phyloP scores from a whole-genome alignment of 1,140 invertebrate genomes.

The Papilio polyxenes region DNA sequence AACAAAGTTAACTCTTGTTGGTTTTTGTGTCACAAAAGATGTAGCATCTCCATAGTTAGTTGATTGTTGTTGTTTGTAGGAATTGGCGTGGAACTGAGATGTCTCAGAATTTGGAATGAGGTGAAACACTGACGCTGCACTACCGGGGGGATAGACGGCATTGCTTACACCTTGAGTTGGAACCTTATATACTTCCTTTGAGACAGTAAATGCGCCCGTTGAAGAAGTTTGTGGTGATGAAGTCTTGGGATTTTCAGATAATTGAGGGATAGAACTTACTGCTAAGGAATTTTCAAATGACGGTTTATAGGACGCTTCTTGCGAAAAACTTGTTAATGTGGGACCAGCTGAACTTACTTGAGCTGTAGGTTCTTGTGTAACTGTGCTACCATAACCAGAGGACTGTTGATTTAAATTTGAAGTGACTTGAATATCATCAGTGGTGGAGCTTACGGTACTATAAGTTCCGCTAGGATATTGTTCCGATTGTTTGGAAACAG shows the following conservation, averaged over 20 bases:
- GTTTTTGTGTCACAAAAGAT: conserved; percentile 23
- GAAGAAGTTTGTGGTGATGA: not conserved
- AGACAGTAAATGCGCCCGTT: not conserved
- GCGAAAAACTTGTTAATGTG: not conserved
- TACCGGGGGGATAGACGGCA: not conserved
- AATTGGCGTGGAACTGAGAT: not conserved
- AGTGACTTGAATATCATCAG: not conserved
- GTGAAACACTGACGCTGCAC: not conserved
- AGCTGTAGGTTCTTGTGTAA: not conserved
- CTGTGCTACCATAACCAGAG: not conserved
- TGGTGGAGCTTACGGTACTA: not conserved
- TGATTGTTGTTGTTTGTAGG: not conserved
- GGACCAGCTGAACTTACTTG: not conserved
- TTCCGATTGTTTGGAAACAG: conserved; percentile 6
- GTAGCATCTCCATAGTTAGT: not conserved
- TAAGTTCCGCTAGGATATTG: not conserved
- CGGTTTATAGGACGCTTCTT: not conserved
- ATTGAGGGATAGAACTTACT: not conserved
- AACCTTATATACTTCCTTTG: conserved; percentile 16
- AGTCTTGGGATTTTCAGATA: not conserved
- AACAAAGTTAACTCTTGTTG: not conserved
- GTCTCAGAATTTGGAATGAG: not conserved
- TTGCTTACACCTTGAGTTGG: conserved; percentile 19
- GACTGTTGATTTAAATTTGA: conserved; percentile 4
- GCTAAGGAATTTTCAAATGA: not conserved